These are phyloP conservation scores for Heliconius ethilla DNA, from an alignment of 2,888 invertebrate genomes.

Conservation along the genomic window DNA sequence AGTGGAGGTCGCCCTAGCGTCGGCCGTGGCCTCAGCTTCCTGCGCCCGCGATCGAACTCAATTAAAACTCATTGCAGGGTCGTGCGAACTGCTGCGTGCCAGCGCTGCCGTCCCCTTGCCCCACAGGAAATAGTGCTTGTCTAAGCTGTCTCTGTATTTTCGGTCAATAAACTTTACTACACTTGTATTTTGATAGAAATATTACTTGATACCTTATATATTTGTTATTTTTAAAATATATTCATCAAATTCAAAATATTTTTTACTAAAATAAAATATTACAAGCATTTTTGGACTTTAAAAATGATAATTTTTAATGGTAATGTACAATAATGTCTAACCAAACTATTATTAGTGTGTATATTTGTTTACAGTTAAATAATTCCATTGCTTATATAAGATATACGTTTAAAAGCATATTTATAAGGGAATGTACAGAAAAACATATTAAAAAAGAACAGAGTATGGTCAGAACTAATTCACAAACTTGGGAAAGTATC, in stretches of 20 bases:
- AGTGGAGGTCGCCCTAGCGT: constrained; percentile 67
- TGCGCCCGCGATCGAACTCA: constrained; percentile 63
- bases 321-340: no score
- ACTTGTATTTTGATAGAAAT: background rate
- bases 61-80: constrained; percentile 79
- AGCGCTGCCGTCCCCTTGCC: constrained; percentile 56
- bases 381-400: background rate
- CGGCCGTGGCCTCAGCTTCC: constrained; percentile 69
- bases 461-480: constrained; percentile 18
- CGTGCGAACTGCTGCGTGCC: constrained; percentile 69
- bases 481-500: constrained; percentile 35
- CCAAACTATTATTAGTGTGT: no score
- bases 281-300: no score
- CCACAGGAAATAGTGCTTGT: constrained; percentile 71
- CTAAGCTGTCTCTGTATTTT: constrained; percentile 63
- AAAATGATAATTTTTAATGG: no score
- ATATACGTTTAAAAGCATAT: background rate
- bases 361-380: no score
- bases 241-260: no score
- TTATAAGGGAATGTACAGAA: background rate
- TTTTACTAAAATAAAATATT: no score
- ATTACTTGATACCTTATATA: constrained; percentile 2
- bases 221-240: no score
- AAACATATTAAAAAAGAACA: background rate
- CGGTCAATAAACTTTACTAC: constrained; percentile 60